Percentiles rank a stretch among this genome's conserved stretches.
Conservation (phyloP, 2,113 vertebrate species). For the Macquaria ambigua region DNA sequence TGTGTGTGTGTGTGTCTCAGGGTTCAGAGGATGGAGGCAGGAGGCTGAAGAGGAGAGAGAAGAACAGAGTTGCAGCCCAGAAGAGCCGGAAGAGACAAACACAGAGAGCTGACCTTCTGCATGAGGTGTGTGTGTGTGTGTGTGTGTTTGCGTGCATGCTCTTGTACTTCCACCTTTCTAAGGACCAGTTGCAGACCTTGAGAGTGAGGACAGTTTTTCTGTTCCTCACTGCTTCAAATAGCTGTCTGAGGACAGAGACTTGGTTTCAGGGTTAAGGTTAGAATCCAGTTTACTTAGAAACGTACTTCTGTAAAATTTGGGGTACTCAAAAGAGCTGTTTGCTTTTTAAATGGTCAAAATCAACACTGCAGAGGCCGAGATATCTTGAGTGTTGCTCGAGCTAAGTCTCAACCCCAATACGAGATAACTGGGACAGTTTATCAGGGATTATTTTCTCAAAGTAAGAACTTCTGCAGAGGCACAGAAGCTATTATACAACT, state of each 20-base stretch:
- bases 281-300: neutral
- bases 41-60: conserved; percentile 91
- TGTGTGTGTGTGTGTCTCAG: conserved; percentile 72
- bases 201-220: neutral
- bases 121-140: conserved; percentile 85
- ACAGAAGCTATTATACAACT: neutral
- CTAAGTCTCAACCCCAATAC: neutral
- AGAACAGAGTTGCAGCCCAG: conserved; percentile 94
- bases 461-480: neutral
- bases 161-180: neutral
- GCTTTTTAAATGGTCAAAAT: neutral
- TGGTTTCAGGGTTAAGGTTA: neutral
- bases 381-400: too few species aligned
- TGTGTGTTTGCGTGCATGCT: neutral
- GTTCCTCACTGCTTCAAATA: neutral
- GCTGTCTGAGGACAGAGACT: neutral
- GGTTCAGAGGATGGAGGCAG: conserved; percentile 86
- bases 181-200: neutral
- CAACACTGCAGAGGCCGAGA: neutral
- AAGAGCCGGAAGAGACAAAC: conserved; percentile 95
- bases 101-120: conserved; percentile 93
- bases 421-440: too few species aligned
- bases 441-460: neutral
- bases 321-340: neutral
- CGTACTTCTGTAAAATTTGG: neutral